These are phyloP conservation scores for Petrocephalus sullivani DNA, from an alignment of 2,797 vertebrate genomes.

Conservation along the genomic window DNA sequence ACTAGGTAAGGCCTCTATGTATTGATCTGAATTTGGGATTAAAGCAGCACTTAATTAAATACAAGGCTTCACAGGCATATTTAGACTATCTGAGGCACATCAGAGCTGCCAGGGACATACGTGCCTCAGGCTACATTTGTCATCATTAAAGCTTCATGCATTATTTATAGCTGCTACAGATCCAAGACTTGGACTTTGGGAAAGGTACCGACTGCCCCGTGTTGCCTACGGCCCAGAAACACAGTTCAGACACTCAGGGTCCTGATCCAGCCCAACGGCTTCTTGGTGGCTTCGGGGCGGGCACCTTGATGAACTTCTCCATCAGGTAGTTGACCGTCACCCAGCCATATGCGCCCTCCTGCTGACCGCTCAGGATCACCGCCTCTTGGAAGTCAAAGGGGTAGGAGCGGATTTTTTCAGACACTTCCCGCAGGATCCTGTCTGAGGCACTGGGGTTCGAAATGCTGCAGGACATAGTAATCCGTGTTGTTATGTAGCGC, in stretches of 20 bases:
- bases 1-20: neutral
- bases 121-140: neutral
- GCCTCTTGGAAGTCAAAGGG: conserved; percentile 72
- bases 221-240: neutral
- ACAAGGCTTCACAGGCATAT: neutral
- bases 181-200: neutral
- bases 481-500: neutral
- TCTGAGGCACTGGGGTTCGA: conserved; percentile 44
- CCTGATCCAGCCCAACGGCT: neutral
- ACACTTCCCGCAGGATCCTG: conserved; percentile 63
- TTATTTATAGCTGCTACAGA: neutral
- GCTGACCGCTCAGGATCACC: conserved; percentile 65
- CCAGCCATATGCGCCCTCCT: conserved; percentile 83
- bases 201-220: no score
- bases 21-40: neutral
- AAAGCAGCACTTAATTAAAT: neutral
- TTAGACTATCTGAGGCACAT: neutral
- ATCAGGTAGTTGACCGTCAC: conserved; percentile 84
- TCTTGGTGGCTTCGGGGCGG: neutral
- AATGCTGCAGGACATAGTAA: conserved; percentile 35
- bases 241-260: neutral
- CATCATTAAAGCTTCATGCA: neutral
- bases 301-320: conserved; percentile 79
- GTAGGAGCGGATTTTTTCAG: conserved; percentile 61
- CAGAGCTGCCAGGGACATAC: neutral